phyloP scores from a whole-genome alignment of 2,888 invertebrate genomes.

The Dasysyrphus tricinctus region DNA sequence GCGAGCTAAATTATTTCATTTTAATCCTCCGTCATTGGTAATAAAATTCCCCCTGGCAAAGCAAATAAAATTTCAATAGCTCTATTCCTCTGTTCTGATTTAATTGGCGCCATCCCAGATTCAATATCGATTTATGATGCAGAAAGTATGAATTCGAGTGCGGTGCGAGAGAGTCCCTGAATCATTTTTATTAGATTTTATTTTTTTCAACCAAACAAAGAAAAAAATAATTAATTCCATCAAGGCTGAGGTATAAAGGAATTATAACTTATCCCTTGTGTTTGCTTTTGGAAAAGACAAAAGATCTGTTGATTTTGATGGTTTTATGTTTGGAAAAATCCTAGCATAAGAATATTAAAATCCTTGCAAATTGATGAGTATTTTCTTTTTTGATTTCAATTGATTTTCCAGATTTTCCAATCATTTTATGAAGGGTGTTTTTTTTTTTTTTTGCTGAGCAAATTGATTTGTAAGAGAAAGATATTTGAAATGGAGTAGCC shows the following conservation, averaged over 20 bases:
- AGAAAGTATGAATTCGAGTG: background rate
- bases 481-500: constrained; percentile 26
- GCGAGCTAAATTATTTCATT: constrained; percentile 41
- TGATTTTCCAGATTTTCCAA: constrained; percentile 30
- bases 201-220: background rate
- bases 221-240: constrained; percentile 43
- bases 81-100: constrained; percentile 33
- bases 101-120: constrained; percentile 65
- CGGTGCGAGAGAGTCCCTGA: constrained; percentile 12
- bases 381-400: constrained; percentile 21
- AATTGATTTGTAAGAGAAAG: constrained; percentile 2
- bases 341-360: constrained; percentile 2
- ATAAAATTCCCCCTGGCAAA: constrained; percentile 30
- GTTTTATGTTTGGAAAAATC: constrained; percentile 8
- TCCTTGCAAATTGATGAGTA: constrained; percentile 19
- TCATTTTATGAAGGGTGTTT: constrained; percentile 18
- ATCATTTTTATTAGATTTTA: constrained; percentile 53
- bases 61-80: constrained; percentile 37
- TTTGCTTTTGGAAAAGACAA: background rate
- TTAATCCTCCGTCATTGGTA: constrained; percentile 37
- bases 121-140: constrained; percentile 17
- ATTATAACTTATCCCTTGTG: background rate
- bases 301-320: background rate
- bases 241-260: background rate
- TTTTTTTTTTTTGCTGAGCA: background rate